A percentile compares a stretch with the other conserved stretches of the same genome.
Conservation (phyloP, 2,797 vertebrate genomes). For the Acanthurus lineatus region DNA sequence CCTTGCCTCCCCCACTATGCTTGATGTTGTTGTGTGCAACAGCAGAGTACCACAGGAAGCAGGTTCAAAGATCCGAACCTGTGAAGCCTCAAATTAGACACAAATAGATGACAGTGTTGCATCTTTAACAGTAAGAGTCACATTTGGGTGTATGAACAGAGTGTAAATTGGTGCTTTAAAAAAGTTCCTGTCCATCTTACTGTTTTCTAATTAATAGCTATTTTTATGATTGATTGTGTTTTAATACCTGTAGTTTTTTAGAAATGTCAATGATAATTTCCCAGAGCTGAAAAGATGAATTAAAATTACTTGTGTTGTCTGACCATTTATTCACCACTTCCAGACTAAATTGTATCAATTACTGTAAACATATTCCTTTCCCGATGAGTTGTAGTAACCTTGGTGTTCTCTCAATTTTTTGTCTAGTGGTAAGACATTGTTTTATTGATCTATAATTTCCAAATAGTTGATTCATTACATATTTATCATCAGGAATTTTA, state of each 20-base stretch:
- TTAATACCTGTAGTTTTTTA: background rate
- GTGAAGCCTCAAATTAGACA: constrained; percentile 62
- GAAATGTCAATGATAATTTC: background rate
- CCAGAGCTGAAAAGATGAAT: background rate
- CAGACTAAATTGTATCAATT: background rate
- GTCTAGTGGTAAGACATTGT: background rate
- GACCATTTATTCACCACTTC: background rate
- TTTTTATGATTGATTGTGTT: background rate
- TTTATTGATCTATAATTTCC: background rate
- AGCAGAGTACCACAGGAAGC: constrained; percentile 43
- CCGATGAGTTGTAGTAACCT: too few relatives aligned
- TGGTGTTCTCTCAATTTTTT: too few relatives aligned
- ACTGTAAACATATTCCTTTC: background rate
- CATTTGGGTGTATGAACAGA: constrained; percentile 15
- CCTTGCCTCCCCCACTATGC: constrained; percentile 31
- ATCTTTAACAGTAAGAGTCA: constrained; percentile 24
- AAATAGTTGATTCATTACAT: background rate
- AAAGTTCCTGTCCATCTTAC: background rate
- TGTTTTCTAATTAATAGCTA: background rate
- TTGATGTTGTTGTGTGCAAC: constrained; percentile 37
- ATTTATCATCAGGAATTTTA: background rate
- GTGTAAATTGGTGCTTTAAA: constrained; percentile 1
- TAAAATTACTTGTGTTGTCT: too few relatives aligned
- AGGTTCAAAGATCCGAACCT: constrained; percentile 52
- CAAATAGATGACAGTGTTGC: constrained; percentile 40